A percentile compares a stretch with the other conserved stretches of the same genome.
These are phyloP conservation scores for Triplophysa bombifrons DNA, from an alignment of 2,797 vertebrate species.

Conservation along the genomic window DNA sequence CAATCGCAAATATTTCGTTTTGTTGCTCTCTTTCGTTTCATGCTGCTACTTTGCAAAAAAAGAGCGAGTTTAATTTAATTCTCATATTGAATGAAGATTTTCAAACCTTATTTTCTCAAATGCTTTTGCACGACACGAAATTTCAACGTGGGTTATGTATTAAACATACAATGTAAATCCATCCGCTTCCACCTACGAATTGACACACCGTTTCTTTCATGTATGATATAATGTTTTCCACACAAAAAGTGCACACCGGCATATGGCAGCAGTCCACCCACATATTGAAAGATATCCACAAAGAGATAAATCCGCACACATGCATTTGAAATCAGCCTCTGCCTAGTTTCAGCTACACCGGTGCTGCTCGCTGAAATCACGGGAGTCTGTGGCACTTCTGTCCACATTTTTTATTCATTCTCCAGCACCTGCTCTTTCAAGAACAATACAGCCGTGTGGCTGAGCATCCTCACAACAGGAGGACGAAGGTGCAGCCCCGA, in stretches of 20 bases:
- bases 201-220: slow-evolving; percentile 34
- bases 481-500: slow-evolving; percentile 6
- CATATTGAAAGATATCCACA: slow-evolving; percentile 63
- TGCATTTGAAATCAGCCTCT: slow-evolving; percentile 10
- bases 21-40: neutral
- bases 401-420: slow-evolving; percentile 37
- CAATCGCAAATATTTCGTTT: slow-evolving; percentile 19
- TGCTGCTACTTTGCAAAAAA: neutral
- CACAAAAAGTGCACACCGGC: slow-evolving; percentile 15
- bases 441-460: slow-evolving; percentile 37
- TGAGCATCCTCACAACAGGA: slow-evolving; percentile 31
- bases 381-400: slow-evolving; percentile 12
- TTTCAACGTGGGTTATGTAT: slow-evolving; percentile 21
- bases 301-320: slow-evolving; percentile 57
- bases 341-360: slow-evolving; percentile 20
- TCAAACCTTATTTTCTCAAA: neutral
- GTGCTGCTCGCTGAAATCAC: slow-evolving; percentile 40
- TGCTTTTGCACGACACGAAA: slow-evolving; percentile 7
- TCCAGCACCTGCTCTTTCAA: slow-evolving; percentile 43
- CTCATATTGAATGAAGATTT: slow-evolving; percentile 39
- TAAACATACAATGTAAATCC: slow-evolving; percentile 32
- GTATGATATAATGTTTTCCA: slow-evolving; percentile 20
- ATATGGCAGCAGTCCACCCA: slow-evolving; percentile 49
- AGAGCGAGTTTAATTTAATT: slow-evolving; percentile 33
- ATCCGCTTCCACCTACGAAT: slow-evolving; percentile 27